These are phyloP conservation scores for Drosophila cognata DNA, from an alignment of 2,888 invertebrate species.

Conservation along the genomic window DNA sequence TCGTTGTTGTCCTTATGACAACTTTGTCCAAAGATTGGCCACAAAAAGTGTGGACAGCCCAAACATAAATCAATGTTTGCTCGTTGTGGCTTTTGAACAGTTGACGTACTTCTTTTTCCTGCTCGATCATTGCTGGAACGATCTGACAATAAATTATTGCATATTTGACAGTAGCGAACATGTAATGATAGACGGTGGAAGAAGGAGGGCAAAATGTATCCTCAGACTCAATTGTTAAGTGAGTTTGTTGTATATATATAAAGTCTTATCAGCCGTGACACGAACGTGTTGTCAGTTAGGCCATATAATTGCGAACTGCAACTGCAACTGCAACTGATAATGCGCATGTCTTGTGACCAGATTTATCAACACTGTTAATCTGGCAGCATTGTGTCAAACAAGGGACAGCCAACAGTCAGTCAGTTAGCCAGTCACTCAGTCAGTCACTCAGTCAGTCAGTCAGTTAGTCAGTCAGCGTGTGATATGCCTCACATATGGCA, in stretches of 20 bases:
- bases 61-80: constrained; percentile 71
- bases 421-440: constrained; percentile 15
- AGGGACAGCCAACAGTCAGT: constrained; percentile 70
- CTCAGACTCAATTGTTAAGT: constrained; percentile 39
- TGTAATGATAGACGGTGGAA: constrained; percentile 22
- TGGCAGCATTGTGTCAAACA: constrained; percentile 84
- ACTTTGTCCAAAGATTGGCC: constrained; percentile 64
- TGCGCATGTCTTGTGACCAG: constrained; percentile 19
- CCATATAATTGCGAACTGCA: constrained; percentile 72
- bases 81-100: constrained; percentile 37
- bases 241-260: constrained; percentile 29
- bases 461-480: constrained; percentile 14
- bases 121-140: constrained; percentile 56
- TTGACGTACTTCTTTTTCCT: constrained; percentile 66
- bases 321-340: constrained; percentile 45
- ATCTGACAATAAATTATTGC: constrained; percentile 76
- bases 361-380: constrained; percentile 83
- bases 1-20: constrained; percentile 72
- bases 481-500: constrained; percentile 8
- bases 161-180: constrained; percentile 70
- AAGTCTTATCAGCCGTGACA: constrained; percentile 71
- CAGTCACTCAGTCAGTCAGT: constrained; percentile 25
- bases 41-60: constrained; percentile 71
- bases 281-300: constrained; percentile 62
- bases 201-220: constrained; percentile 3